phyloP scores from a whole-genome alignment of 1,140 invertebrate genomes.

The Chrysomallon squamiferum region DNA sequence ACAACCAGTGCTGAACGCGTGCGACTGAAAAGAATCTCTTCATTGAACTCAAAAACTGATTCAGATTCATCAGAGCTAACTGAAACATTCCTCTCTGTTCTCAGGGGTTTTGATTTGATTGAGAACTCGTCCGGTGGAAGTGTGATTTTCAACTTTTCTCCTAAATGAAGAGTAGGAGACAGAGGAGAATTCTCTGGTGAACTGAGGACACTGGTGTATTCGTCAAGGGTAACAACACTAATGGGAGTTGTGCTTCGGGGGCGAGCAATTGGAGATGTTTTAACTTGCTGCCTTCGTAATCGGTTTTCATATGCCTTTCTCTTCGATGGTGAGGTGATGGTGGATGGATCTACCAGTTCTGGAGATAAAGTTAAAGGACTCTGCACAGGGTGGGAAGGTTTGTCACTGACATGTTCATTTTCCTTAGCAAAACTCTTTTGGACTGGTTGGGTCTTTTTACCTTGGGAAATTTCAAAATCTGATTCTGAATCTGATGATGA shows the following conservation, averaged over 20 bases:
- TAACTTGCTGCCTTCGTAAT: constrained; percentile 68
- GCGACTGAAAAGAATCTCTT: constrained; percentile 51
- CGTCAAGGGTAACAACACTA: constrained; percentile 79
- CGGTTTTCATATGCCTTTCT: constrained; percentile 54
- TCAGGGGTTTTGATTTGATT: constrained; percentile 39
- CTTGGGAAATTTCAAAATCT: constrained; percentile 10
- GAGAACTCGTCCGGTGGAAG: constrained; percentile 51
- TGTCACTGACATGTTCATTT: neutral
- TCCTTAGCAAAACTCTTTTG: constrained; percentile 12
- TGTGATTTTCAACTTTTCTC: constrained; percentile 57
- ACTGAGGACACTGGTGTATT: constrained; percentile 65
- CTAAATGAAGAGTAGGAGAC: constrained; percentile 11
- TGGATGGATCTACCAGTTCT: constrained; percentile 26
- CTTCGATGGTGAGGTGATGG: constrained; percentile 42
- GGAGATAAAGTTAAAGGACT: constrained; percentile 18
- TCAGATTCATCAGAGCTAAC: constrained; percentile 14
- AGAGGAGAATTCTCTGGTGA: constrained; percentile 48
- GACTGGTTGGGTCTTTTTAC: neutral
- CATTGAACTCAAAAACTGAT: constrained; percentile 47
- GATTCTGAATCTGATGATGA: constrained; percentile 29
- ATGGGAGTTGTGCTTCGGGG: constrained; percentile 85
- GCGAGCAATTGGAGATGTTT: constrained; percentile 83
- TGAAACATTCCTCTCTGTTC: constrained; percentile 12
- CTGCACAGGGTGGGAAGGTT: neutral
- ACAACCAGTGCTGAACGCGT: constrained; percentile 52